Conservation (phyloP, 2,888 invertebrate species). For the Sesia bembeciformis region DNA sequence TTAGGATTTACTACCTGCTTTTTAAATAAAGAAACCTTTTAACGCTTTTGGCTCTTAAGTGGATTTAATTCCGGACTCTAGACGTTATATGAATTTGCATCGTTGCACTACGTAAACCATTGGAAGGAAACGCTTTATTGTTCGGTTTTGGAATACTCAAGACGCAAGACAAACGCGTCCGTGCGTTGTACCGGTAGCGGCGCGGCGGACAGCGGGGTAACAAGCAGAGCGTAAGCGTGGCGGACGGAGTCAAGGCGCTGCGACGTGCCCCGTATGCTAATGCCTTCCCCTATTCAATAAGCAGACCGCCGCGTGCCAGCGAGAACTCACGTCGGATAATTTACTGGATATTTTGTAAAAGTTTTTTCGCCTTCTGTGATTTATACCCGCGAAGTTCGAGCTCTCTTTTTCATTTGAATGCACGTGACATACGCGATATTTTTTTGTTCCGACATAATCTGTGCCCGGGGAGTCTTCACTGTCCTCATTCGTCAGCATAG, state of each 20-base stretch:
- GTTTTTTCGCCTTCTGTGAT: constrained; percentile 73
- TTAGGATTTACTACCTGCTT: constrained; percentile 11
- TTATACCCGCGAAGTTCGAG: constrained; percentile 71
- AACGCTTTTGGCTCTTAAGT: too few relatives aligned
- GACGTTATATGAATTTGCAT: too few relatives aligned
- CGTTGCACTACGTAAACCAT: too few relatives aligned
- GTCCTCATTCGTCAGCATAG: constrained; percentile 60
- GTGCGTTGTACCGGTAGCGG: constrained; percentile 5
- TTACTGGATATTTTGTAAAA: constrained; percentile 75
- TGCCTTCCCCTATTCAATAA: constrained; percentile 70
- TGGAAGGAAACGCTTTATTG: too few relatives aligned
- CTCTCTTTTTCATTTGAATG: constrained; percentile 74
- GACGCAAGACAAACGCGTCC: constrained; percentile 8
- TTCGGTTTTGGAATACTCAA: neutral
- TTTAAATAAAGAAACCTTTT: neutral
- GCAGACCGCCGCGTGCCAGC: constrained; percentile 70
- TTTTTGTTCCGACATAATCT: constrained; percentile 69
- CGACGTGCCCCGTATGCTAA: constrained; percentile 72
- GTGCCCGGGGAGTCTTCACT: constrained; percentile 44
- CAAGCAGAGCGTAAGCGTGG: constrained; percentile 17
- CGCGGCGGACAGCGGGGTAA: constrained; percentile 6
- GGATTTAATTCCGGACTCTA: too few relatives aligned
- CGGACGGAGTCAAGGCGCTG: constrained; percentile 30
- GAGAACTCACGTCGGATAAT: constrained; percentile 74
- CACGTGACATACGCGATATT: constrained; percentile 73